These are phyloP conservation scores for Strigamia transsilvanica DNA, from an alignment of 2,888 invertebrate genomes.

Conservation along the genomic window DNA sequence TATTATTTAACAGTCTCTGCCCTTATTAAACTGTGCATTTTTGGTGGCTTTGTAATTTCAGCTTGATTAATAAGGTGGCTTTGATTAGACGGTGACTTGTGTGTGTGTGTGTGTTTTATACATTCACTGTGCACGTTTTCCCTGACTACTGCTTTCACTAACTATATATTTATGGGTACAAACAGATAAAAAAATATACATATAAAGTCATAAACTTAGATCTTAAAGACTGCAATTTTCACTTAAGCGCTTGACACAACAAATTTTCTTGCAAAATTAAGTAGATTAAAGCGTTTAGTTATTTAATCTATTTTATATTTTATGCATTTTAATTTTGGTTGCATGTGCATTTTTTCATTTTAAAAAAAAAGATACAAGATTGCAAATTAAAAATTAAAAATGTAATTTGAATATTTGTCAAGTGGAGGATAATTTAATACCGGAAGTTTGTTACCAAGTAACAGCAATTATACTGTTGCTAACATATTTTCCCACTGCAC, in stretches of 20 bases:
- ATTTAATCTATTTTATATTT: background rate
- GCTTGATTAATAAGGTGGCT: background rate
- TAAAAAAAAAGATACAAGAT: background rate
- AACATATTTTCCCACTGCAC: background rate
- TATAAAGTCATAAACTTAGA: no score
- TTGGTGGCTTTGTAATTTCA: constrained; percentile 18
- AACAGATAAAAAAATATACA: background rate
- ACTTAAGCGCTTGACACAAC: background rate
- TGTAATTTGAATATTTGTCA: background rate
- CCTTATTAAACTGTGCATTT: background rate
- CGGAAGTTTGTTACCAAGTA: background rate
- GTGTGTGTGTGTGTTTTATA: background rate
- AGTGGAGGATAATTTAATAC: background rate
- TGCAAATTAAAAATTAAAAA: background rate
- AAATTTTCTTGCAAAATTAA: constrained; percentile 2
- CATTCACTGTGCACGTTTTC: background rate
- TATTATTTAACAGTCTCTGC: background rate
- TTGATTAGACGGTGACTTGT: background rate
- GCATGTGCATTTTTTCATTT: background rate
- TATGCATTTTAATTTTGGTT: background rate
- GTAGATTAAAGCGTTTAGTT: no score
- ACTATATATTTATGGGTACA: background rate
- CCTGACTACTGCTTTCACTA: background rate
- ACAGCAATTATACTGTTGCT: background rate
- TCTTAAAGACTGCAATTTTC: no score